Evolutionary conservation across 2,888 invertebrate genomes (phyloP).

Genomic region (Pristionchus arcanus): DNA sequence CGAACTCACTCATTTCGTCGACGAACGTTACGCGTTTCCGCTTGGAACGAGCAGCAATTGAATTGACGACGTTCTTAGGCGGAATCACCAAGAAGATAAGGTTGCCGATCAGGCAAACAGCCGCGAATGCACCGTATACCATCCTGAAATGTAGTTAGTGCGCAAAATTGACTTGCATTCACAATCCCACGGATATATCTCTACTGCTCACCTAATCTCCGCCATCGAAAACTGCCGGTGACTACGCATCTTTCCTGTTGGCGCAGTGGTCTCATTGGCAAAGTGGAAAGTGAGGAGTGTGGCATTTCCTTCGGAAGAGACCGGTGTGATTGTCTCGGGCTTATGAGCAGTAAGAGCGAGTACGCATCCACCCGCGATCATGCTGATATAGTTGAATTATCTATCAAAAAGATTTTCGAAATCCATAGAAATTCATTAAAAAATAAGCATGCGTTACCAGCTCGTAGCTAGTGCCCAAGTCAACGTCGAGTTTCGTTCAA

Average conservation of each 20-base stretch:
- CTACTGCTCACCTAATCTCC: too few relatives aligned
- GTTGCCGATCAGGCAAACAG: slow-evolving; percentile 59
- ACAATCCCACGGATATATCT: too few relatives aligned
- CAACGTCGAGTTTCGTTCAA: slow-evolving; percentile 62
- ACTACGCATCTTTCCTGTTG: too few relatives aligned
- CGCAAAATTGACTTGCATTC: too few relatives aligned
- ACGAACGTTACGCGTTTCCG: slow-evolving; percentile 51
- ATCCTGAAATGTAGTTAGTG: slow-evolving; percentile 58
- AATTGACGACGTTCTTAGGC: slow-evolving; percentile 60
- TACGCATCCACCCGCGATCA: slow-evolving; percentile 5
- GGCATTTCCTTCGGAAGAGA: too few relatives aligned
- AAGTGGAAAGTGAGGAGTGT: too few relatives aligned
- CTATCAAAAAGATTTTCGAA: neutral
- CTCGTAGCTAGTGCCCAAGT: slow-evolving; percentile 63
- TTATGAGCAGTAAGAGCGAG: neutral
- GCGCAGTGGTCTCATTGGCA: too few relatives aligned
- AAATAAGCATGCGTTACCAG: slow-evolving; percentile 56
- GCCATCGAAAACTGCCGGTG: too few relatives aligned
- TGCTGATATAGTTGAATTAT: too few relatives aligned
- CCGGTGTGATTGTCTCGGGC: too few relatives aligned
- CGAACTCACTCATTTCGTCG: slow-evolving; percentile 57
- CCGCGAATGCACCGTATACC: slow-evolving; percentile 61
- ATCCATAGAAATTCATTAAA: too few relatives aligned
- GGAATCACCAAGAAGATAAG: slow-evolving; percentile 63
- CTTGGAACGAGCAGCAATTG: slow-evolving; percentile 59